phyloP scores from a whole-genome alignment of 1,140 invertebrate species.

The Zaprionus kolodkinae region DNA sequence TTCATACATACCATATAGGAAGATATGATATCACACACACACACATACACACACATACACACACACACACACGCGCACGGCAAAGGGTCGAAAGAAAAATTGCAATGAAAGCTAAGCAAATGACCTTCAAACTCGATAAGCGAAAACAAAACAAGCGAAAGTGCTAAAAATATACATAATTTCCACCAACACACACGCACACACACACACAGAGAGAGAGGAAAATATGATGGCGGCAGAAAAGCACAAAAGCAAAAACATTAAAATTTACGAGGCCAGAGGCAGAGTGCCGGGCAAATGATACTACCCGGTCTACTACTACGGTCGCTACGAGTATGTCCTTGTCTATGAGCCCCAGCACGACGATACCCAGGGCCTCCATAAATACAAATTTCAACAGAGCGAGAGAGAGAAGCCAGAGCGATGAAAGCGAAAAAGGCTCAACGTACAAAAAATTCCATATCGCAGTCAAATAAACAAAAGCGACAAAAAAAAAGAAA shows the following conservation, averaged over 20 bases:
- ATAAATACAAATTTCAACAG: conserved; percentile 81
- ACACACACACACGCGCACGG: conserved; percentile 23
- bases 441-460: conserved; percentile 67
- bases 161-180: conserved; percentile 82
- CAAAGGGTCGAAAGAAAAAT: conserved; percentile 48
- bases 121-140: conserved; percentile 82
- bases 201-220: conserved; percentile 10
- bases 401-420: conserved; percentile 55
- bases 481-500: conserved; percentile 28
- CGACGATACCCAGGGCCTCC: conserved; percentile 19
- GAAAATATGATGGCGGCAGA: conserved; percentile 70
- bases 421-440: conserved; percentile 77
- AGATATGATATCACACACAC: conserved; percentile 59
- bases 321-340: too few species aligned
- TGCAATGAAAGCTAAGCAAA: conserved; percentile 68
- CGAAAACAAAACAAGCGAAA: conserved; percentile 82
- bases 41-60: conserved; percentile 20
- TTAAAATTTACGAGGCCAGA: conserved; percentile 67
- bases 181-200: conserved; percentile 59
- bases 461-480: conserved; percentile 75
- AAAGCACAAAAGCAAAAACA: conserved; percentile 60
- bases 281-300: conserved; percentile 61
- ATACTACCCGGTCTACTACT: conserved; percentile 55
- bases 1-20: conserved; percentile 35
- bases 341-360: conserved; percentile 42